phyloP scores from a whole-genome alignment of 2,888 invertebrate genomes.

The Pimpla rufipes region DNA sequence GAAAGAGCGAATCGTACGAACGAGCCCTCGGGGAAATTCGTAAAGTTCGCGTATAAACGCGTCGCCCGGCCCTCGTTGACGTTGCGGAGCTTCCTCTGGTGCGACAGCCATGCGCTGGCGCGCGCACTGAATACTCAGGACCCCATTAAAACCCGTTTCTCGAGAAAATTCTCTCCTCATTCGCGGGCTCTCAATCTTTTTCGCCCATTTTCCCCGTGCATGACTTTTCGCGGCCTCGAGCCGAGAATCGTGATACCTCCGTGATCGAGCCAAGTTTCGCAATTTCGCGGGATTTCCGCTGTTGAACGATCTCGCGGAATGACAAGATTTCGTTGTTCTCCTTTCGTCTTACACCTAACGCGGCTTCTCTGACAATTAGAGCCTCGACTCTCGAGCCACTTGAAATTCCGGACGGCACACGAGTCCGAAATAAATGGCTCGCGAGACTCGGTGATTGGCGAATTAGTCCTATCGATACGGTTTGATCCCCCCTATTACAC shows the following conservation, averaged over 20 bases:
- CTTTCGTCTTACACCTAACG: not conserved
- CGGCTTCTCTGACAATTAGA: not conserved
- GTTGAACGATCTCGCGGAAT: not conserved
- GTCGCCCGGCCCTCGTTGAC: constrained; percentile 38
- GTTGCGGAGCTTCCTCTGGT: constrained; percentile 40
- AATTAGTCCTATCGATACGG: constrained; percentile 22
- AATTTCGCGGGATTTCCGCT: not conserved
- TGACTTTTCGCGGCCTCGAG: not conserved
- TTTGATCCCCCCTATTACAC: not conserved
- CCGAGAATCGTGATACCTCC: not conserved
- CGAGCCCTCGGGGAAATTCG: constrained; percentile 71
- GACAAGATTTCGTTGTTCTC: not conserved
- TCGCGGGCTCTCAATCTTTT: constrained; percentile 7
- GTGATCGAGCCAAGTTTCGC: not conserved
- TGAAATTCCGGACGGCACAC: constrained; percentile 10
- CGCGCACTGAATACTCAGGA: constrained; percentile 45
- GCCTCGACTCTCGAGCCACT: constrained; percentile 1
- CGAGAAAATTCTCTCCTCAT: constrained; percentile 24
- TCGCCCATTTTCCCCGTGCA: not conserved
- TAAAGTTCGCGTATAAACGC: constrained; percentile 57
- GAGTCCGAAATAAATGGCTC: constrained; percentile 18
- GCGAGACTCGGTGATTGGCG: constrained; percentile 53
- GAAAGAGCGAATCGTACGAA: constrained; percentile 48
- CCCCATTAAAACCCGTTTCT: constrained; percentile 54
- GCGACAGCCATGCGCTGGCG: constrained; percentile 31